Evolutionary conservation across 2,113 vertebrate species (phyloP), one percentile per base, ranked within the genome.

Genomic region (Amphilophus citrinellus): DNA sequence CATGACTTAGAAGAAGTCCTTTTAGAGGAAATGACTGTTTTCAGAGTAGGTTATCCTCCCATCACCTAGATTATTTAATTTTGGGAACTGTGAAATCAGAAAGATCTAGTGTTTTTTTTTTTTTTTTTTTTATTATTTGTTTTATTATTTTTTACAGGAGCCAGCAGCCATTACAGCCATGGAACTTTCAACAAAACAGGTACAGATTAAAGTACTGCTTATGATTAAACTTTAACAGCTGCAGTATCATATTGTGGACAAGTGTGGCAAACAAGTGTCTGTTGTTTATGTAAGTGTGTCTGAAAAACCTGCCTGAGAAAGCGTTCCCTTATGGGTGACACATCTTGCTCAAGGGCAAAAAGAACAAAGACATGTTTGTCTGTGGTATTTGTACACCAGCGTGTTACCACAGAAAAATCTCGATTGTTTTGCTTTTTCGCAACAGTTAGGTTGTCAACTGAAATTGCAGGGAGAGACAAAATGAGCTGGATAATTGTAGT

Each of bases 121-220:
- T n/a, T 73, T 56, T 35, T 53, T 35, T 27, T 27, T 27, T 27
- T 27, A 62, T 32, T 42, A 24, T 17, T 24, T 56, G 17, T 76
- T 75, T 2, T 58, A 3, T 61, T 65, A 18, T 81, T 85, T 84
- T 56, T 91, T 90, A n/a, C 87, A 99, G 98, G 97, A 99, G 84
- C 97, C 98, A 57, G 97, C 97, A 63, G 88, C 95, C 89, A 98
- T 99, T 89, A 98, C 96, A 84, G 97, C 97, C 5, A 98, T 99
- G 98, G 97, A 98, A 84, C 97, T 99, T 89, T 99, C 98, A 60
- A 98, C 98, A 14, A 99, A 99, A 90, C 98, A 99, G 97, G 98
- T 99, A 87, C 81, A 83, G 53, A 87, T 76, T 73, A 2, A 13
- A 59, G 14, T 42, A 75, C 14, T 79, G 22, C 7, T 30, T n/a